Percentiles rank a stretch among this genome's conserved stretches.
These are phyloP conservation scores for Macrotrachela quadricornifera DNA, from an alignment of 1,140 invertebrate species.

Conservation along the genomic window DNA sequence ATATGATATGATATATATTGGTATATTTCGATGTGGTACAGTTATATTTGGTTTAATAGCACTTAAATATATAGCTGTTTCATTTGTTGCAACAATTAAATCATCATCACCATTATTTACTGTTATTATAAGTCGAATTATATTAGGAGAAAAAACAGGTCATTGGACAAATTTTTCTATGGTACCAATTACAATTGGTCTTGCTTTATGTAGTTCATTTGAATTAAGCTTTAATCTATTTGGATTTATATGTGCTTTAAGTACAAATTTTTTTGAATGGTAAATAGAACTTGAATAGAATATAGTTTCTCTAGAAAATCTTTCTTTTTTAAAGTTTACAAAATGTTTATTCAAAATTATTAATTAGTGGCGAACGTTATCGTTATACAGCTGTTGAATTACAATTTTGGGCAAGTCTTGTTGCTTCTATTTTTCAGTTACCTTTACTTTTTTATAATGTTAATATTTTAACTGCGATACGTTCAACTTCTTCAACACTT, in stretches of 20 bases:
- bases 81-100: conserved; percentile 65
- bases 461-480: conserved; percentile 34
- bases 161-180: conserved; percentile 53
- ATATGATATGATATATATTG: conserved; percentile 6
- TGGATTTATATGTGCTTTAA: conserved; percentile 54
- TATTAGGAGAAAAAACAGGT: conserved; percentile 49
- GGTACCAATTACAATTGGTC: conserved; percentile 58
- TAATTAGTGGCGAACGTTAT: conserved; percentile 54
- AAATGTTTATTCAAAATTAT: conserved; percentile 62
- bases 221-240: conserved; percentile 55
- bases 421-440: conserved; percentile 54
- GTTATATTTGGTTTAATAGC: conserved; percentile 51
- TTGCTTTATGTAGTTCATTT: conserved; percentile 57
- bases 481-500: conserved; percentile 33
- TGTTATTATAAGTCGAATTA: conserved; percentile 47
- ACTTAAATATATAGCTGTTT: conserved; percentile 58
- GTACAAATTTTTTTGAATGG: conserved; percentile 62
- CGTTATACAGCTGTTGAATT: conserved; percentile 60
- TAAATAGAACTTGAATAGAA: conserved; percentile 18
- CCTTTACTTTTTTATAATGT: conserved; percentile 47
- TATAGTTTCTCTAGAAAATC: conserved; percentile 1
- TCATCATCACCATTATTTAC: conserved; percentile 63
- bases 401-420: conserved; percentile 60
- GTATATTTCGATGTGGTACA: conserved; percentile 43
- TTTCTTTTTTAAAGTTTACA: conserved; percentile 39